Conservation (phyloP, 2,113 vertebrate species). For the Aramus guarauna region DNA sequence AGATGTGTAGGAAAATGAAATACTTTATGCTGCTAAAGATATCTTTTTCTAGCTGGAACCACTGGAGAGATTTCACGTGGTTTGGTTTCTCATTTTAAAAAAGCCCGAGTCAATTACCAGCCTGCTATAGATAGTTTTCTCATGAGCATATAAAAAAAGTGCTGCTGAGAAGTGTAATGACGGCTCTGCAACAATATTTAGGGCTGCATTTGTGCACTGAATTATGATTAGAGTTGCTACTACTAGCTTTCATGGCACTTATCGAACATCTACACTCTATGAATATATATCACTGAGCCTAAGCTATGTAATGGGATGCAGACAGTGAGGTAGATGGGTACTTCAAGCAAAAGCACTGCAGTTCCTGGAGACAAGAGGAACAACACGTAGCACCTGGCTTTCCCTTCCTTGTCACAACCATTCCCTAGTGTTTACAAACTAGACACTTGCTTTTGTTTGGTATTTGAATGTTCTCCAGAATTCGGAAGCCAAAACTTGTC, state of each 20-base stretch:
- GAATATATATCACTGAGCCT: not conserved
- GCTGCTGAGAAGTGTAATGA: not conserved
- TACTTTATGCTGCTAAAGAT: not conserved
- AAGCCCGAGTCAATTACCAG: not conserved
- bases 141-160: not conserved
- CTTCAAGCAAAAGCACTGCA: not conserved
- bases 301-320: not conserved
- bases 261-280: not conserved
- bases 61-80: not conserved
- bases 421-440: not conserved
- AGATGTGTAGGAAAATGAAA: not conserved
- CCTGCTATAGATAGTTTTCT: not conserved
- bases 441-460: not conserved
- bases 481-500: not conserved
- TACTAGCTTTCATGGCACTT: not conserved
- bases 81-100: constrained; percentile 3
- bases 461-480: not conserved
- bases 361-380: not conserved
- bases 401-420: not conserved
- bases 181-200: not conserved
- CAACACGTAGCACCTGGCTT: not conserved
- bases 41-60: not conserved
- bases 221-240: constrained; percentile 16
- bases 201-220: not conserved
- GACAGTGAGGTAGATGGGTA: not conserved